A percentile compares a stretch with the other conserved stretches of the same genome.
These are phyloP conservation scores for Patagioenas fasciata DNA, from an alignment of 2,113 vertebrate species.

Conservation along the genomic window DNA sequence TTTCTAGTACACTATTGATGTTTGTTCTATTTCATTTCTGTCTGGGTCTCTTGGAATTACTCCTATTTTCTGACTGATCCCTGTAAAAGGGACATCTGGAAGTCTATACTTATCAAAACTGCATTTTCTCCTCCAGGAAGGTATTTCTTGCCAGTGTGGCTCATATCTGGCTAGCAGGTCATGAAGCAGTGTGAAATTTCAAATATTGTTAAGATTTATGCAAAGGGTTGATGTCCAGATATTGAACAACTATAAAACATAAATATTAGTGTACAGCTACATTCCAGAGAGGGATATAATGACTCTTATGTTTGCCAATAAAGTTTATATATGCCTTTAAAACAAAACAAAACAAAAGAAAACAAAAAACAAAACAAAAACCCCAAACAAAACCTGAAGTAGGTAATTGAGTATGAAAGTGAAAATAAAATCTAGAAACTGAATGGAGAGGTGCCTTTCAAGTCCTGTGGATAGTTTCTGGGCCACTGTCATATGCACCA, in stretches of 20 bases:
- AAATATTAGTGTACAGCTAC: neutral
- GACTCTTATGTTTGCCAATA: neutral
- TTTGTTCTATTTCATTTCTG: neutral
- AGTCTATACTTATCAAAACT: neutral
- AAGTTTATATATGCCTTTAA: neutral
- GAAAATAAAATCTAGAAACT: neutral
- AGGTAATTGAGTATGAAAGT: neutral
- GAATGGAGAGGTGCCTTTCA: neutral
- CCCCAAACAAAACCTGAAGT: neutral
- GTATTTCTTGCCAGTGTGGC: conserved; percentile 8
- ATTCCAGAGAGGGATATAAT: neutral
- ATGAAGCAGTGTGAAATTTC: neutral
- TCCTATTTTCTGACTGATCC: neutral
- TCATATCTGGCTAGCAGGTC: neutral
- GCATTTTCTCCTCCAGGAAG: conserved; percentile 1
- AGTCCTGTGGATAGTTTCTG: neutral
- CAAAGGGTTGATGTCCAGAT: neutral
- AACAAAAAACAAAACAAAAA: too few relatives aligned
- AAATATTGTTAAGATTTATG: conserved; percentile 35
- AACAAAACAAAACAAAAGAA: too few relatives aligned
- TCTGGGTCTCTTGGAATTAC: neutral
- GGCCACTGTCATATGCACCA: neutral
- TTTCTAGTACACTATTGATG: neutral
- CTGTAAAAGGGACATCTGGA: neutral
- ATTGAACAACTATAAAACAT: conserved; percentile 27